Base-by-base conservation (phyloP, 2,797 vertebrate genomes). In the Thaleichthys pacificus region DNA sequence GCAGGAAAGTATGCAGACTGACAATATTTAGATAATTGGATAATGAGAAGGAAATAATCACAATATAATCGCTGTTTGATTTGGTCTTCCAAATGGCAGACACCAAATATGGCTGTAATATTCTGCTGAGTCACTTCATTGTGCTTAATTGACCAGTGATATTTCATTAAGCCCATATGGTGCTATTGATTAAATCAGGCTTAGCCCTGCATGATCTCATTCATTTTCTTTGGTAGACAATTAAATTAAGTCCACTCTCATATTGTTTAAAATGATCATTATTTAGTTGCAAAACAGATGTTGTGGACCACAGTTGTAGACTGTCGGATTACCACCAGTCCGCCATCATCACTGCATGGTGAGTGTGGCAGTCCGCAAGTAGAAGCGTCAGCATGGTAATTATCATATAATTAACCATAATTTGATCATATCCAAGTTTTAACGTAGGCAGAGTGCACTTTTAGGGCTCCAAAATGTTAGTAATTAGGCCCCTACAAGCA, bases 11-110 rank as follows among this genome's bases (percentile, higher is more conserved):
- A 83, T 79, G 76, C 82, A 81, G 88, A 90, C 84, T 77, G 35
- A 87, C 82, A 83, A 81, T 56, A 72, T 73, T 80, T 68, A 32
- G 57, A 70, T 86, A 85, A 85, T 80, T 89, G 84, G 73, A 89
- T 89, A 87, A 91, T 67, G 57, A 89, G 76, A 82, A 82, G 83
- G 88, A 92, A 90, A 91, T 88, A 70, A 87, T 89, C 76, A 80
- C 71, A 81, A 85, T 73, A 75, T 83, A 64, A 69, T 80, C 80
- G 62, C 68, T 66, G 69, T 70, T 82, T 84, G 77, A 81, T 89
- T 85, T 86, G 14, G 11, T 66, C 61, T 47, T 76, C 71, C 75
- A 83, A 76, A 79, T 70, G 74, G 68, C 61, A 22, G 64, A 66
- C 72, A 47, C 70, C 65, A 75, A 81, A 84, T 72, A 77, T 85